Base-by-base conservation (phyloP, 2,888 invertebrate genomes). In the Oxycera nigricornis region DNA sequence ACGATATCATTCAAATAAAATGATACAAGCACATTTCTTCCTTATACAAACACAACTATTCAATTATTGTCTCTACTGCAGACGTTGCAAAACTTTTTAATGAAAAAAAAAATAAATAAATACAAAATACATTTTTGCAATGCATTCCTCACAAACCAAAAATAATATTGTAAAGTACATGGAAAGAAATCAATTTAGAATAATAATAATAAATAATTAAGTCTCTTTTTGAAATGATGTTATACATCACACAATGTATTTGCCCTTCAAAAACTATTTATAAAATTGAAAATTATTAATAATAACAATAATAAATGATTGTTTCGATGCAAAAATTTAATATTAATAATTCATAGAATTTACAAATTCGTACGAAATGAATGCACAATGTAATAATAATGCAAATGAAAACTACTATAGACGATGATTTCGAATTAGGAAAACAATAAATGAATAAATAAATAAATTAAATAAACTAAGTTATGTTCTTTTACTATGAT, bases 181-280 rank as follows among this genome's bases (percentile, higher is more conserved):
- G n/a, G n/a, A n/a, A n/a, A n/a, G n/a, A n/a, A n/a, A n/a, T n/a
- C n/a, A n/a, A n/a, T n/a, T n/a, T n/a, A n/a, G n/a, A n/a, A n/a
- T n/a, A n/a, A n/a, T n/a, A n/a, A n/a, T n/a, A n/a, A n/a, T n/a
- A n/a, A n/a, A n/a, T n/a, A n/a, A n/a, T n/a, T n/a, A n/a, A n/a
- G n/a, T n/a, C n/a, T n/a, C 20, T 24, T 26, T 62, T 35, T 35
- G 17, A 31, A 62, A 62, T 62, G 62, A 62, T 62, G 62, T 62
- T 39, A 62, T 62, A 62, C 62, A 62, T 62, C 62, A 62, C 9
- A 62, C 31, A 62, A 62, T 62, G 62, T 62, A 62, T 62, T 62
- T 62, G 31, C 62, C 62, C 20, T 35, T 20, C n/a, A 59, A 30
- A 59, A n/a, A n/a, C n/a, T n/a, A n/a, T n/a, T n/a, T n/a, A n/a